Percentiles rank a stretch among this genome's conserved stretches.
Evolutionary conservation across 1,140 invertebrate genomes (phyloP).

Genomic region (Whitmania pigra): DNA sequence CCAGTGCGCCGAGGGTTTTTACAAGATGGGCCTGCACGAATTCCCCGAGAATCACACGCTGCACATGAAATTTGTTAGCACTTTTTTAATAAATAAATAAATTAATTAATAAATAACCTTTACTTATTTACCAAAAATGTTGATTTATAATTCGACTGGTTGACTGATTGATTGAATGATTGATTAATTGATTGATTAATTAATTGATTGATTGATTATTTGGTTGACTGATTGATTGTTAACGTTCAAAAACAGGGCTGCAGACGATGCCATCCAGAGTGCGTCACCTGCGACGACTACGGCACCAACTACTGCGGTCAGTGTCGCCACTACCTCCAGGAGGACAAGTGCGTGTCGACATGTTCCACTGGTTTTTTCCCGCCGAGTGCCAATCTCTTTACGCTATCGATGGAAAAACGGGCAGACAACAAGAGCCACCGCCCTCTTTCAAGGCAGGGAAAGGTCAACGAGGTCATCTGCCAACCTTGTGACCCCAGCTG

Average conservation of each 20-base stretch:
- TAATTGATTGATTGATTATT: background rate
- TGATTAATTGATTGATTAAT: too few relatives aligned
- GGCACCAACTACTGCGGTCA: slow-evolving; percentile 28
- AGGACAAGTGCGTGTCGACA: slow-evolving; percentile 24
- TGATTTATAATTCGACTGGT: too few relatives aligned
- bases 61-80: background rate
- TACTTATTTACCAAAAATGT: too few relatives aligned
- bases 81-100: too few relatives aligned
- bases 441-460: slow-evolving; percentile 50
- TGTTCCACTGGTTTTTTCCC: slow-evolving; percentile 13
- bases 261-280: slow-evolving; percentile 67
- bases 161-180: too few relatives aligned
- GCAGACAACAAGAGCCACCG: slow-evolving; percentile 42
- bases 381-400: background rate
- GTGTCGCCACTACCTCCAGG: slow-evolving; percentile 30
- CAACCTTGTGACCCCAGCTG: slow-evolving; percentile 85
- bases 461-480: slow-evolving; percentile 50
- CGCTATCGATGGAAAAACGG: background rate
- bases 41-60: background rate
- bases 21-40: slow-evolving; percentile 15
- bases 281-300: slow-evolving; percentile 60
- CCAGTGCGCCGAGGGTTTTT: slow-evolving; percentile 30
- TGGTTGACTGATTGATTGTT: background rate
- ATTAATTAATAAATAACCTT: too few relatives aligned
- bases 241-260: slow-evolving; percentile 28